phyloP scores from a whole-genome alignment of 2,888 invertebrate species.

The Leucania comma region DNA sequence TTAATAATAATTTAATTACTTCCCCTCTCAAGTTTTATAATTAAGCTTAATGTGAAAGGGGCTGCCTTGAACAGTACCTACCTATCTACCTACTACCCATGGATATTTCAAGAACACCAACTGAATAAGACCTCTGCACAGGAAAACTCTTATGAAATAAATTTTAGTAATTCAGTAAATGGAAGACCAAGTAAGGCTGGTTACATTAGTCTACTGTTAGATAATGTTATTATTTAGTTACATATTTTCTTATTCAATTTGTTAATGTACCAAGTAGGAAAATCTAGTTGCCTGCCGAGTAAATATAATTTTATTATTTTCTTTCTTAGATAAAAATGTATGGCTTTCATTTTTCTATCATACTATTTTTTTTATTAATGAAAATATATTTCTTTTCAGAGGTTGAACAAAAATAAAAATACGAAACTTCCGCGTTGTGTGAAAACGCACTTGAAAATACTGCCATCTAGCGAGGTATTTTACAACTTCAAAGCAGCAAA shows the following conservation, averaged over 20 bases:
- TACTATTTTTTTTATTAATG: neutral
- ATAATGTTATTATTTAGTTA: constrained; percentile 63
- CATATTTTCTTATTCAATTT: constrained; percentile 55
- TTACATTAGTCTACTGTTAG: constrained; percentile 46
- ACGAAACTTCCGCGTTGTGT: neutral
- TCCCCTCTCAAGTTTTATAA: constrained; percentile 63
- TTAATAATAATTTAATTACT: constrained; percentile 65
- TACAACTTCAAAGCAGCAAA: constrained; percentile 8
- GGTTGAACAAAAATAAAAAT: neutral
- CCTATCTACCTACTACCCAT: constrained; percentile 15
- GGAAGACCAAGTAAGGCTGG: constrained; percentile 47
- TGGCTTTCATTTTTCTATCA: neutral
- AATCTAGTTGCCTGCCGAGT: neutral
- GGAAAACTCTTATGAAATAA: constrained; percentile 55
- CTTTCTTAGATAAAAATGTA: neutral
- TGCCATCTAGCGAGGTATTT: constrained; percentile 4
- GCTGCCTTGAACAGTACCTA: constrained; percentile 38
- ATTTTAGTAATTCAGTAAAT: constrained; percentile 52
- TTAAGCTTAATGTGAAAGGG: constrained; percentile 65
- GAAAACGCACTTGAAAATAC: neutral
- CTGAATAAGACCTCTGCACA: constrained; percentile 23
- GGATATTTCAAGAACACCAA: constrained; percentile 32
- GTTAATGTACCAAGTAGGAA: constrained; percentile 33
- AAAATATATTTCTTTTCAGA: neutral
- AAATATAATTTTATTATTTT: constrained; percentile 22